These are phyloP conservation scores for Ceraclea dissimilis DNA, from an alignment of 2,888 invertebrate genomes.

Conservation along the genomic window DNA sequence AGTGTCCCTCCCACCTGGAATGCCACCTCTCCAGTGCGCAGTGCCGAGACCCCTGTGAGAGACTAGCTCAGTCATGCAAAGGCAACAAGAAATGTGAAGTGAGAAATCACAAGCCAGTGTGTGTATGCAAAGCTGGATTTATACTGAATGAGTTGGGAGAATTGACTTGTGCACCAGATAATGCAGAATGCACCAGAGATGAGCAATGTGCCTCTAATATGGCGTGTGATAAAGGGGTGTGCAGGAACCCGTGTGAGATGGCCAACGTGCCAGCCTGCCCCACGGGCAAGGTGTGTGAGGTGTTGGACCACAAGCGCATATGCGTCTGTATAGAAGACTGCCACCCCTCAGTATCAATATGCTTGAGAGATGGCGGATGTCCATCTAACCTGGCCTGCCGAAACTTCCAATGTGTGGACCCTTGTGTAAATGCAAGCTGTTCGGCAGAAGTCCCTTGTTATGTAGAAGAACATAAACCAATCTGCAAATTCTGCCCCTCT, in stretches of 20 bases:
- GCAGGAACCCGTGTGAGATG: slow-evolving; percentile 78
- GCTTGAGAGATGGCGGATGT: slow-evolving; percentile 83
- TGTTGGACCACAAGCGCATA: slow-evolving; percentile 76
- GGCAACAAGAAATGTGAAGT: slow-evolving; percentile 84
- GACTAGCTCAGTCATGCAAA: slow-evolving; percentile 61
- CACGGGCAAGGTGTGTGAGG: slow-evolving; percentile 78
- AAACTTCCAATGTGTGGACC: slow-evolving; percentile 85
- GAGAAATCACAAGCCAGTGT: slow-evolving; percentile 73
- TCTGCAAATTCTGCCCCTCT: slow-evolving; percentile 92
- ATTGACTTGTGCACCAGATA: slow-evolving; percentile 76
- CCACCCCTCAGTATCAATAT: slow-evolving; percentile 78
- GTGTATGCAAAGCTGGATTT: slow-evolving; percentile 84
- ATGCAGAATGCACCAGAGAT: slow-evolving; percentile 70
- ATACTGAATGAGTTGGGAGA: slow-evolving; percentile 83
- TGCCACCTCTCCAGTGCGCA: slow-evolving; percentile 63
- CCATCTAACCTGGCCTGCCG: slow-evolving; percentile 77
- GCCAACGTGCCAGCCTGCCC: slow-evolving; percentile 62
- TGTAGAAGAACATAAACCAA: slow-evolving; percentile 90
- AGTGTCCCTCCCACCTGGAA: slow-evolving; percentile 68
- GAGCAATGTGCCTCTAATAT: slow-evolving; percentile 81
- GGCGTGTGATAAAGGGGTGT: slow-evolving; percentile 76
- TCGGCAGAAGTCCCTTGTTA: slow-evolving; percentile 81
- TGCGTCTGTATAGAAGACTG: slow-evolving; percentile 86
- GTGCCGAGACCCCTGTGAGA: slow-evolving; percentile 74
- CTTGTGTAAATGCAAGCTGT: slow-evolving; percentile 79